A percentile compares a stretch with the other conserved stretches of the same genome.
phyloP scores from a whole-genome alignment of 1,140 invertebrate species.

The Pomacea maculata region DNA sequence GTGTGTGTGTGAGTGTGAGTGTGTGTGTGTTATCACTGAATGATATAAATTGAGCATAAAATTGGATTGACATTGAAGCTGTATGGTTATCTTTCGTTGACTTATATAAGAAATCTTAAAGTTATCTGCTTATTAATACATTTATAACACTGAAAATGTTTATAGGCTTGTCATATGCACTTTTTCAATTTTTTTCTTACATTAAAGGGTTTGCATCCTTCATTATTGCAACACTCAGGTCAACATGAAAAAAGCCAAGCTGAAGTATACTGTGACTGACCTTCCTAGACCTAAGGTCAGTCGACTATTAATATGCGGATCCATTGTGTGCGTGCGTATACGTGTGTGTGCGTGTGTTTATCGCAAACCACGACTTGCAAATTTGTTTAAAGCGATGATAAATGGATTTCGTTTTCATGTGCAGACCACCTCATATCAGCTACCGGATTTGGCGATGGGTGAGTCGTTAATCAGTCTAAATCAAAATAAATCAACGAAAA shows the following conservation, averaged over 20 bases:
- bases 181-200: not conserved
- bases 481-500: not conserved
- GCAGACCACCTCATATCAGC: not conserved
- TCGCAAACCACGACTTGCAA: not conserved
- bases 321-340: not conserved
- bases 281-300: too few species aligned
- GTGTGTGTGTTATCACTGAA: too few species aligned
- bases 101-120: too few species aligned
- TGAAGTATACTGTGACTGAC: not conserved
- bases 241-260: not conserved
- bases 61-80: too few species aligned
- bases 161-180: not conserved
- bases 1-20: too few species aligned
- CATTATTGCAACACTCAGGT: not conserved
- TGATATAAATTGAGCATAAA: too few species aligned
- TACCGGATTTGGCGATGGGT: not conserved
- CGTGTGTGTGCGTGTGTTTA: constrained; percentile 11
- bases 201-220: not conserved
- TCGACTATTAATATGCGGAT: not conserved
- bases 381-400: not conserved
- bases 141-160: not conserved
- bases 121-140: too few species aligned
- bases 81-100: too few species aligned
- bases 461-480: not conserved
- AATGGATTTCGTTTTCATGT: not conserved